phyloP scores from a whole-genome alignment of 2,113 vertebrate species.

The Zapus hudsonius region DNA sequence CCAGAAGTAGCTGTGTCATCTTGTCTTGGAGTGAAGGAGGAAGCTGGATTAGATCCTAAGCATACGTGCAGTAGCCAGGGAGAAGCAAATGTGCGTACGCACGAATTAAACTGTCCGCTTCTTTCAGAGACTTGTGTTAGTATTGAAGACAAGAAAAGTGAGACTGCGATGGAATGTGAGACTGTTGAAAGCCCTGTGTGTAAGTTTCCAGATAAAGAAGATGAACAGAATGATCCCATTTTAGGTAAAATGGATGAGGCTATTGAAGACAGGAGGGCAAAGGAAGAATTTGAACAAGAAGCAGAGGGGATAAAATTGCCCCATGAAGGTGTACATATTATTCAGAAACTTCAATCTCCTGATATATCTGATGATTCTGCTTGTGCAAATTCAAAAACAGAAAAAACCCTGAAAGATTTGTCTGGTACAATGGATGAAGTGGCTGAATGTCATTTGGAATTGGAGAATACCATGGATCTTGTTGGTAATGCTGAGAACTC shows the following conservation, averaged over 20 bases:
- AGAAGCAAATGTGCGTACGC: constrained; percentile 69
- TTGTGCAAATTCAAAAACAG: constrained; percentile 87
- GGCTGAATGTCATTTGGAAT: constrained; percentile 68
- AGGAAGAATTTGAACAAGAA: constrained; percentile 77
- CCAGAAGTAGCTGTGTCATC: constrained; percentile 54
- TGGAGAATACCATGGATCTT: constrained; percentile 59
- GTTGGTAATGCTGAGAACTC: constrained; percentile 61
- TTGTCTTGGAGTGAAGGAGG: constrained; percentile 75
- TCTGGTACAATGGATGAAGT: constrained; percentile 66
- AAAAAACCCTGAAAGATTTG: constrained; percentile 79
- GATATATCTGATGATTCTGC: constrained; percentile 77
- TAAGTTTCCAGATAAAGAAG: constrained; percentile 76
- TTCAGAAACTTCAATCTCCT: constrained; percentile 72
- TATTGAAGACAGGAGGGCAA: constrained; percentile 59
- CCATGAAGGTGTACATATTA: constrained; percentile 64
- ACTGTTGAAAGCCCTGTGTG: constrained; percentile 60
- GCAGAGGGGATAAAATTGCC: constrained; percentile 72
- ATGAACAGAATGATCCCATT: constrained; percentile 55
- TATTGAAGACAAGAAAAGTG: constrained; percentile 78
- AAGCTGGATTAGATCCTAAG: constrained; percentile 66
- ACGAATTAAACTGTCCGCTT: constrained; percentile 73
- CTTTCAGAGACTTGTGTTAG: constrained; percentile 71
- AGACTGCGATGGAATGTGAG: constrained; percentile 70
- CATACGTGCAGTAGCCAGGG: constrained; percentile 61
- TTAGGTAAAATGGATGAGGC: constrained; percentile 66